These are phyloP conservation scores for Marmota monax DNA, from an alignment of 2,113 vertebrate genomes.

Conservation along the genomic window DNA sequence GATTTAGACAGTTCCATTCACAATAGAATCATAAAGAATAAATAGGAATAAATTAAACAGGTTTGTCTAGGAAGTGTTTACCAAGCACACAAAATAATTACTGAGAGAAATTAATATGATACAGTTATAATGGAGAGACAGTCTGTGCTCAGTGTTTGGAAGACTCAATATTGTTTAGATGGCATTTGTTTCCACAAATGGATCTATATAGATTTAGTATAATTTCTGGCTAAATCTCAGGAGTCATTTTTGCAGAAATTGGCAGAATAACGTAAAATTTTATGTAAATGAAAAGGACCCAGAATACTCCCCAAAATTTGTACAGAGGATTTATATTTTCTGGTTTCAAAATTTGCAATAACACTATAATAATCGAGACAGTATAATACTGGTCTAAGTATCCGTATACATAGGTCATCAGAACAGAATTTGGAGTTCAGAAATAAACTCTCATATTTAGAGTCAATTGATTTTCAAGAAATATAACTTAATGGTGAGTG, in stretches of 20 bases:
- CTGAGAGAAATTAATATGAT: constrained; percentile 6
- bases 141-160: not conserved
- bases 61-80: not conserved
- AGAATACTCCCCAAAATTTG: not conserved
- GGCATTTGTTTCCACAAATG: not conserved
- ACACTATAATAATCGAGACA: not conserved
- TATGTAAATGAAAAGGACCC: not conserved
- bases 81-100: not conserved
- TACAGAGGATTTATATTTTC: not conserved
- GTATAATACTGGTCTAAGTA: not conserved
- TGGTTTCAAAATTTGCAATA: not conserved
- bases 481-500: not conserved
- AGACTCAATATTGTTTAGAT: not conserved
- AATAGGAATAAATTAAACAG: not conserved
- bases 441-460: not conserved
- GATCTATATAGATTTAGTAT: not conserved
- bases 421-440: not conserved
- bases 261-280: not conserved
- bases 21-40: not conserved
- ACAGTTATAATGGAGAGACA: not conserved
- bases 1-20: not conserved
- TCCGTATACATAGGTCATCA: not conserved
- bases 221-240: not conserved
- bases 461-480: not conserved
- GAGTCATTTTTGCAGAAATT: not conserved